Evolutionary conservation across 1,140 invertebrate species (phyloP).

Genomic region (Uloborus diversus): DNA sequence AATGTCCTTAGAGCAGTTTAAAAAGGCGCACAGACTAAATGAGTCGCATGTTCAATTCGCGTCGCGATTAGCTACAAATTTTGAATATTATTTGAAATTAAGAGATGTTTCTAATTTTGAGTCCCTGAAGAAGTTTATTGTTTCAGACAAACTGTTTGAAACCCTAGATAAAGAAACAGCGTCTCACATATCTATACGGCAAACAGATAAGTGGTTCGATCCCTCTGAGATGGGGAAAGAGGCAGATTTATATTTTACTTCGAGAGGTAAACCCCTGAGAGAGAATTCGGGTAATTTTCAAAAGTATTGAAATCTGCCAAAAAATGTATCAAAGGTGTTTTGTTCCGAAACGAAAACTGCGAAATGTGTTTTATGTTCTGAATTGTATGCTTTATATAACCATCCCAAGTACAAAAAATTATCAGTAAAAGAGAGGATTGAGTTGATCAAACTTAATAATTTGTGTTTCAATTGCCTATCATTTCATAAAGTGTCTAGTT

Average conservation of each 20-base stretch:
- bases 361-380: not conserved
- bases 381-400: not conserved
- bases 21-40: conserved; percentile 1
- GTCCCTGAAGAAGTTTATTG: conserved; percentile 1
- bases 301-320: not conserved
- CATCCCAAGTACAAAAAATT: not conserved
- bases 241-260: not conserved
- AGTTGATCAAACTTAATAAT: not conserved
- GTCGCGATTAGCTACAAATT: not conserved
- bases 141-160: conserved; percentile 11
- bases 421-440: not conserved
- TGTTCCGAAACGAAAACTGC: not conserved
- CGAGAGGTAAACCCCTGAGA: not conserved
- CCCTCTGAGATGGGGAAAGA: not conserved
- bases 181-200: not conserved
- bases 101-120: not conserved
- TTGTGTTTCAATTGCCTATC: not conserved
- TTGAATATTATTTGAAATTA: conserved; percentile 16
- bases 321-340: conserved; percentile 2
- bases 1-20: not conserved
- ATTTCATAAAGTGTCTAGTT: too few species aligned
- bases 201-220: conserved; percentile 1
- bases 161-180: conserved; percentile 13
- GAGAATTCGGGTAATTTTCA: not conserved
- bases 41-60: not conserved